Conservation (phyloP, 2,113 vertebrate species). For the Grallaria varia region DNA sequence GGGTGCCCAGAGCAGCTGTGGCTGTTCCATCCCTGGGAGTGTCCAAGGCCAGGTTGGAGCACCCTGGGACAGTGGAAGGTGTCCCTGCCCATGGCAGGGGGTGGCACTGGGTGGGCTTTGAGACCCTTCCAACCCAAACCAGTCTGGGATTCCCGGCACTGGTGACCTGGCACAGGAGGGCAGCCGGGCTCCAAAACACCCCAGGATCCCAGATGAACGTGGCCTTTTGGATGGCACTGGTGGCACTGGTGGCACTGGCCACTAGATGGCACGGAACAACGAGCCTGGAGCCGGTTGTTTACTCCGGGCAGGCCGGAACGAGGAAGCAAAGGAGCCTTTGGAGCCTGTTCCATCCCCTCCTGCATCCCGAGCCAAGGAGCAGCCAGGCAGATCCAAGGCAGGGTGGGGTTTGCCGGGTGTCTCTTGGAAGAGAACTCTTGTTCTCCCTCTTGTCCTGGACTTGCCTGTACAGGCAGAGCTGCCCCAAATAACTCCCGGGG, state of each 20-base stretch:
- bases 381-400: not conserved
- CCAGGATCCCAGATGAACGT: rapidly evolving
- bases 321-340: not conserved
- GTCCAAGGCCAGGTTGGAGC: not conserved
- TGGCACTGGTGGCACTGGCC: not conserved
- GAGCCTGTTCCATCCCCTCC: not conserved
- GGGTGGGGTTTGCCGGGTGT: not conserved
- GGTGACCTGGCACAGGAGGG: rapidly evolving
- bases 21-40: not conserved
- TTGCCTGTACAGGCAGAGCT: slow-evolving; percentile 13
- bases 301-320: not conserved
- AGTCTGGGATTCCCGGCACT: rapidly evolving
- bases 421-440: not conserved
- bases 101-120: not conserved
- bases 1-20: not conserved
- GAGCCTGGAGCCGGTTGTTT: not conserved
- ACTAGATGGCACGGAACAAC: slow-evolving; percentile 36
- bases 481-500: not conserved
- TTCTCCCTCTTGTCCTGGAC: not conserved
- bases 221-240: not conserved
- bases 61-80: rapidly evolving
- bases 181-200: rapidly evolving
- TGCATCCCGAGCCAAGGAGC: not conserved
- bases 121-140: not conserved
- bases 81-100: not conserved